Evolutionary conservation across 2,888 invertebrate species (phyloP), one percentile per base, ranked within the genome.

Genomic region (Odontocerum albicorne): DNA sequence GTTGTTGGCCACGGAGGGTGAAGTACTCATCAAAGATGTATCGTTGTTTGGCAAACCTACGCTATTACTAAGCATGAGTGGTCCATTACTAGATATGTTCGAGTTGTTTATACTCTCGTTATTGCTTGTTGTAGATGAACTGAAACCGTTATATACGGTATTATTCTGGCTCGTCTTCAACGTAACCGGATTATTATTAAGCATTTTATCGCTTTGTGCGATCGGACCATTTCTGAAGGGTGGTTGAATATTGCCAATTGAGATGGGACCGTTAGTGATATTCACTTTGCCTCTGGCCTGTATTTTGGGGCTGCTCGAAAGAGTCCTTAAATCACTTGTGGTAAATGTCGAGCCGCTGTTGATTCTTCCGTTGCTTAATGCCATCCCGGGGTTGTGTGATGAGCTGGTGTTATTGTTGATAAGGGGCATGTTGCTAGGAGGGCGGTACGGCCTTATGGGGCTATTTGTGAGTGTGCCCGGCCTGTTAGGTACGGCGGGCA

Each of bases 1-100:
- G 49, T 65, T 64, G 49, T 62, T 64, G 39, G n/a, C n/a, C 8
- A 16, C 7, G 17, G 43, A 27, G 7, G 45, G n/a, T 12, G 20
- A 17, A 19, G 19, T n/a, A n/a, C n/a, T n/a, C n/a, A n/a, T n/a
- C n/a, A n/a, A n/a, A n/a, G n/a, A n/a, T n/a, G n/a, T n/a, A n/a
- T n/a, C n/a, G n/a, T n/a, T n/a, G n/a, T n/a, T n/a, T n/a, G n/a
- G n/a, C n/a, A n/a, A n/a, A n/a, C n/a, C n/a, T n/a, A n/a, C n/a
- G n/a, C n/a, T n/a, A n/a, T n/a, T n/a, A n/a, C n/a, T n/a, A n/a
- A n/a, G n/a, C n/a, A n/a, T n/a, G n/a, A n/a, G n/a, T n/a, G n/a
- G n/a, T n/a, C n/a, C n/a, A n/a, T n/a, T n/a, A n/a, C n/a, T n/a
- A n/a, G n/a, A n/a, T n/a, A n/a, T n/a, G n/a, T n/a, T n/a, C n/a